phyloP scores from a whole-genome alignment of 2,797 vertebrate species.

The Taeniopygia guttata region DNA sequence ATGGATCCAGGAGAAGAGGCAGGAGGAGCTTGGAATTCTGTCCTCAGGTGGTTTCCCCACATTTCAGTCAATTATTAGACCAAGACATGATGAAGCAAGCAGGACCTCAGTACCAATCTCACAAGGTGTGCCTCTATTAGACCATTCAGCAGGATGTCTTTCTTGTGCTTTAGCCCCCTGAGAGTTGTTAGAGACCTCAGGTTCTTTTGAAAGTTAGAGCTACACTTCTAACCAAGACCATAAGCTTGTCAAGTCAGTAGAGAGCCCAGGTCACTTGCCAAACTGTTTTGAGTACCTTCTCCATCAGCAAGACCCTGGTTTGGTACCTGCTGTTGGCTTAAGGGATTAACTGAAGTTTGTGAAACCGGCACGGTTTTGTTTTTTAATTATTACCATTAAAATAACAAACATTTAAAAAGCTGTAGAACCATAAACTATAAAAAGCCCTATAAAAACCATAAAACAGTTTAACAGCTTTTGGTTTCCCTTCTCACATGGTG shows the following conservation, averaged over 20 bases:
- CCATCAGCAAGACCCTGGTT: neutral
- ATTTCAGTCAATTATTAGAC: neutral
- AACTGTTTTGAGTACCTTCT: neutral
- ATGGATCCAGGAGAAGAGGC: neutral
- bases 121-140: neutral
- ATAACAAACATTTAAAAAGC: neutral
- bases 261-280: neutral
- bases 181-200: neutral
- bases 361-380: neutral
- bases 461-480: neutral
- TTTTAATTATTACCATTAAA: neutral
- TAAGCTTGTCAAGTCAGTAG: neutral
- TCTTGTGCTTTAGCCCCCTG: neutral
- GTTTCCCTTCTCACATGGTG: neutral
- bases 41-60: neutral
- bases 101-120: neutral
- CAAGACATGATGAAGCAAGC: neutral
- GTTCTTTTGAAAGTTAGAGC: neutral
- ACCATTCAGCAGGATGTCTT: neutral
- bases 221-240: neutral
- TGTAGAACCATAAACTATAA: neutral
- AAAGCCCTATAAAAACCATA: neutral
- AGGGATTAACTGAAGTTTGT: neutral
- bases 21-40: neutral
- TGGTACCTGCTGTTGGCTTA: neutral